phyloP scores from a whole-genome alignment of 2,113 vertebrate genomes.

The Alexandromys fortis region DNA sequence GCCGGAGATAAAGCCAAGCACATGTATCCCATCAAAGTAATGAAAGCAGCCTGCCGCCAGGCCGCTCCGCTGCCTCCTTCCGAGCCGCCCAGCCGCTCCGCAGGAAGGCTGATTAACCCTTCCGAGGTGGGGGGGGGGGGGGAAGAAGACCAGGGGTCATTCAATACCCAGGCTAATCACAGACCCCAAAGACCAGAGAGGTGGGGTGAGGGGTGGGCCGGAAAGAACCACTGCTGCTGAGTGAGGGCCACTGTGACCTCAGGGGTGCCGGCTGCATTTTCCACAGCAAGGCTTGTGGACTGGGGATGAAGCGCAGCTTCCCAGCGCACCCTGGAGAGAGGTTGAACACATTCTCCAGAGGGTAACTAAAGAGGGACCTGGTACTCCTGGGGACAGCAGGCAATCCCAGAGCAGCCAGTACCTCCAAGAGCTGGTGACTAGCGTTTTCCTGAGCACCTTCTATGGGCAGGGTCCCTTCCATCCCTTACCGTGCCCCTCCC shows the following conservation, averaged over 20 bases:
- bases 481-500: neutral
- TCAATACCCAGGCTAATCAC: slow-evolving; percentile 87
- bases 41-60: slow-evolving; percentile 90
- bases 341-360: neutral
- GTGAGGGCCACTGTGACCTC: slow-evolving; percentile 83
- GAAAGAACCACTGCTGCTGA: slow-evolving; percentile 83
- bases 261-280: slow-evolving; percentile 55
- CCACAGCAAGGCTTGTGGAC: slow-evolving; percentile 15
- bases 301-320: neutral
- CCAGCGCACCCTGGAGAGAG: neutral
- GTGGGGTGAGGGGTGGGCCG: slow-evolving; percentile 77
- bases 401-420: neutral
- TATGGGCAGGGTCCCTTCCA: rapidly evolving
- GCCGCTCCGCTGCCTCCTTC: slow-evolving; percentile 85
- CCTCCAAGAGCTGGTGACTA: neutral
- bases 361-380: neutral
- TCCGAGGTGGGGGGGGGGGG: slow-evolving; percentile 78
- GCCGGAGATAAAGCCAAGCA: slow-evolving; percentile 92
- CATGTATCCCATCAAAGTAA: slow-evolving; percentile 93
- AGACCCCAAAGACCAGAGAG: slow-evolving; percentile 78
- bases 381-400: neutral
- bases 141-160: slow-evolving; percentile 88
- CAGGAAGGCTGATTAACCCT: slow-evolving; percentile 91
- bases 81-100: slow-evolving; percentile 87
- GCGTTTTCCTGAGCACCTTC: neutral